Percentiles rank a stretch among this genome's conserved stretches.
Conservation (phyloP, 2,888 invertebrate species). For the Ornithoptera priamus region DNA sequence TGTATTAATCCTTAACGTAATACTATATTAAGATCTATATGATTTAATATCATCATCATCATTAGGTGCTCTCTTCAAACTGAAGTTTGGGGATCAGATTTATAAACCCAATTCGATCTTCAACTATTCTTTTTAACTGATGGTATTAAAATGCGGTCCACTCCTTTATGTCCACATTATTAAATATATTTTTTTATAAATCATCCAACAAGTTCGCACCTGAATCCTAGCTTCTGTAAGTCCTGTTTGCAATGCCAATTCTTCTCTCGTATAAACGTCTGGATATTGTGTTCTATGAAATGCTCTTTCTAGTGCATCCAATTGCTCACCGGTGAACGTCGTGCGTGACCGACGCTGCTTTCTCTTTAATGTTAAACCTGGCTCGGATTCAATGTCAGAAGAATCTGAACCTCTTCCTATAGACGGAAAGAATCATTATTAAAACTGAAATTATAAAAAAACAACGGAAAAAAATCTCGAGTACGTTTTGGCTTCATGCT, state of each 20-base stretch:
- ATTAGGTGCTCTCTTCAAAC: too few relatives aligned
- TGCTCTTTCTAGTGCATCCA: slow-evolving; percentile 94
- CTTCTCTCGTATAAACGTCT: slow-evolving; percentile 96
- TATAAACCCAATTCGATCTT: too few relatives aligned
- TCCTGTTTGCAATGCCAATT: slow-evolving; percentile 93
- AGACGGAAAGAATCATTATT: background rate
- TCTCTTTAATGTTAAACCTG: slow-evolving; percentile 92
- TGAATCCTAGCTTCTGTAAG: slow-evolving; percentile 97
- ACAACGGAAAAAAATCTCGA: background rate
- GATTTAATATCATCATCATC: too few relatives aligned
- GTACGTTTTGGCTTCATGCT: too few relatives aligned
- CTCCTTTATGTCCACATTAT: background rate
- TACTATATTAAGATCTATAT: too few relatives aligned
- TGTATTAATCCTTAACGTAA: too few relatives aligned
- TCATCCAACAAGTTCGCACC: slow-evolving; percentile 65
- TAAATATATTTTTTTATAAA: background rate
- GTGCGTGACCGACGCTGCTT: slow-evolving; percentile 96
- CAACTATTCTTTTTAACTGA: too few relatives aligned
- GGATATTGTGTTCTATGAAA: slow-evolving; percentile 97
- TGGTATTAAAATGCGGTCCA: too few relatives aligned
- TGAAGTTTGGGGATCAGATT: too few relatives aligned
- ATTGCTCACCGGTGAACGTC: slow-evolving; percentile 95
- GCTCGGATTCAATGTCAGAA: slow-evolving; percentile 93
- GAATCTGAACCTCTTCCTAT: slow-evolving; percentile 76
- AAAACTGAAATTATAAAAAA: background rate